Conservation (phyloP, 2,888 invertebrate genomes). For the Cyclophora punctaria region DNA sequence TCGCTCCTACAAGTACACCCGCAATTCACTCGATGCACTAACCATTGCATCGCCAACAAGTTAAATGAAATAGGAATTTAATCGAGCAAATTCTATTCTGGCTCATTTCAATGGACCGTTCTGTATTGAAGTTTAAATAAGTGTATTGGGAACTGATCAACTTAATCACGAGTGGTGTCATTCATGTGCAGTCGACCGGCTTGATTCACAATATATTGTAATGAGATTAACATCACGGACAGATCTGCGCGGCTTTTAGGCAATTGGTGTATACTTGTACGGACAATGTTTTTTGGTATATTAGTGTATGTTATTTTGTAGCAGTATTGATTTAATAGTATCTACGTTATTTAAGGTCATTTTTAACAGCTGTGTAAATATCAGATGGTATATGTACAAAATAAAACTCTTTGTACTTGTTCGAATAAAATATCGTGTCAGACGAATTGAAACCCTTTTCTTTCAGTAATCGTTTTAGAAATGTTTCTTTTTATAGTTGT, state of each 20-base stretch:
- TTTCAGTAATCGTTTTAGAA: no score
- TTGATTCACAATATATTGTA: conserved; percentile 30
- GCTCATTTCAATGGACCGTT: conserved; percentile 26
- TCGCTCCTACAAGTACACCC: conserved; percentile 3
- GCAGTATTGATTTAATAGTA: neutral
- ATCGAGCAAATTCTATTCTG: conserved; percentile 27
- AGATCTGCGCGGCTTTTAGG: no score
- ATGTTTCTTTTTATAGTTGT: no score
- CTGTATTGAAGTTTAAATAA: conserved; percentile 27
- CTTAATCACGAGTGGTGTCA: conserved; percentile 22
- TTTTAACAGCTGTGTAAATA: neutral
- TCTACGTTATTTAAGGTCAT: neutral
- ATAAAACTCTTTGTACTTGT: no score
- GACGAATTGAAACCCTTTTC: no score
- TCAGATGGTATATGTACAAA: no score
- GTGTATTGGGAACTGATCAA: conserved; percentile 27
- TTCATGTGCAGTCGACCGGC: conserved; percentile 31
- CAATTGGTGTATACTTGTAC: no score
- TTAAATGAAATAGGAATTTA: conserved; percentile 16
- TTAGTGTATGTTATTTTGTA: neutral
- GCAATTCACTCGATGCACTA: no score
- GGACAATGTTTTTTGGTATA: neutral
- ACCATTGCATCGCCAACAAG: conserved; percentile 11
- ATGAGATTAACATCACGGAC: conserved; percentile 17
- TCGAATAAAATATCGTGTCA: no score